A percentile compares a stretch with the other conserved stretches of the same genome.
Conservation (phyloP, 2,113 vertebrate species). For the Notiomystis cincta region DNA sequence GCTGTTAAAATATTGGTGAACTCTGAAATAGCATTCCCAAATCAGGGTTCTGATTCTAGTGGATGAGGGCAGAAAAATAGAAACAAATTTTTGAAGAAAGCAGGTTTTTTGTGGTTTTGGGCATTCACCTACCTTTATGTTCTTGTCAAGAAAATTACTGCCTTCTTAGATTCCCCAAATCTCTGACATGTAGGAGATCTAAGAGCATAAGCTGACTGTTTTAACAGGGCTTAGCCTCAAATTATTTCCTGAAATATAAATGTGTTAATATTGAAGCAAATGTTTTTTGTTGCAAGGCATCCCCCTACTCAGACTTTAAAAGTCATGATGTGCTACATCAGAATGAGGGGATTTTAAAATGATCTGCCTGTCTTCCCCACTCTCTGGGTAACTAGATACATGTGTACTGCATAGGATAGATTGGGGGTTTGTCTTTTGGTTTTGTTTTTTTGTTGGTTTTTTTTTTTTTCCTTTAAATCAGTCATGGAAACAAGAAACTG, state of each 20-base stretch:
- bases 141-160: neutral
- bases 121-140: neutral
- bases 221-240: neutral
- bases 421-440: neutral
- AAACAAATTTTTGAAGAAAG: neutral
- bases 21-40: neutral
- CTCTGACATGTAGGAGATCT: neutral
- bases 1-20: neutral
- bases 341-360: neutral
- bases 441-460: too few relatives aligned
- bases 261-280: neutral
- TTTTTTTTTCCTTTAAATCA: neutral
- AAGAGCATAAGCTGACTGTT: neutral
- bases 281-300: conserved; percentile 8
- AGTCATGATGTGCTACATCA: neutral
- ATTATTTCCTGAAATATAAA: neutral
- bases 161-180: neutral
- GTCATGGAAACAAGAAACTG: conserved; percentile 23
- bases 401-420: neutral
- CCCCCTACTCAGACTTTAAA: neutral
- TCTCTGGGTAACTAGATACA: neutral
- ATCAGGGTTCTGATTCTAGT: neutral
- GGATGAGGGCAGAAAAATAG: neutral
- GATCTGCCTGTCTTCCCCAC: neutral
- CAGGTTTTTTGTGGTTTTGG: rapidly evolving